phyloP scores from a whole-genome alignment of 2,888 invertebrate species.

The Erpobdella octoculata region DNA sequence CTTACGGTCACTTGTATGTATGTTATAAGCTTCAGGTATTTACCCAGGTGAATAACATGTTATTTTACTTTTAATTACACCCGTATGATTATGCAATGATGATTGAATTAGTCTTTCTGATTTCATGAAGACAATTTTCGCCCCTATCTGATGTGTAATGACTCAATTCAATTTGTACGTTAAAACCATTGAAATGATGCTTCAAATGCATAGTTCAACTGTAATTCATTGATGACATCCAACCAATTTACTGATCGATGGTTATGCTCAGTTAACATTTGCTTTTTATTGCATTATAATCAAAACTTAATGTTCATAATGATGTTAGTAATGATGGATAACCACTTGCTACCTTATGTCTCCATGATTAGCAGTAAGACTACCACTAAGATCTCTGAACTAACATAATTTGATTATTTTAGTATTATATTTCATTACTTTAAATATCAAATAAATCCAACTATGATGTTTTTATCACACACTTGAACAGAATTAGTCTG shows the following conservation, averaged over 20 bases:
- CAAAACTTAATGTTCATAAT: no score
- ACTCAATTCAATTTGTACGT: neutral
- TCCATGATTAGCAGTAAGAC: neutral
- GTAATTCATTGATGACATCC: neutral
- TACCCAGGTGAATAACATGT: slow-evolving; percentile 14
- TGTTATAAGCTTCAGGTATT: neutral
- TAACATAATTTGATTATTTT: neutral
- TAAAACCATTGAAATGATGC: slow-evolving; percentile 10
- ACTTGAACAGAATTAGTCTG: neutral
- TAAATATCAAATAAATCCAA: neutral
- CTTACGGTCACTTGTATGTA: slow-evolving; percentile 16
- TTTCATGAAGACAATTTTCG: neutral
- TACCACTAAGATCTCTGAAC: slow-evolving; percentile 20
- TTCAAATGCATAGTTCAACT: slow-evolving; percentile 26
- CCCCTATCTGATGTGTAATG: slow-evolving; percentile 17
- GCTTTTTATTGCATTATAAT: no score
- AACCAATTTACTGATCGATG: neutral
- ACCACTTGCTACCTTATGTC: neutral
- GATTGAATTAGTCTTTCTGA: slow-evolving; percentile 24
- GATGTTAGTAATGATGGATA: slow-evolving; percentile 5
- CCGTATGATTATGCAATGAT: neutral
- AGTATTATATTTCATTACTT: neutral
- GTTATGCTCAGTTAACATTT: neutral
- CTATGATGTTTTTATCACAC: neutral
- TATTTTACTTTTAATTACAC: neutral